Conservation (phyloP, 2,113 vertebrate genomes). For the Gavialis gangeticus region DNA sequence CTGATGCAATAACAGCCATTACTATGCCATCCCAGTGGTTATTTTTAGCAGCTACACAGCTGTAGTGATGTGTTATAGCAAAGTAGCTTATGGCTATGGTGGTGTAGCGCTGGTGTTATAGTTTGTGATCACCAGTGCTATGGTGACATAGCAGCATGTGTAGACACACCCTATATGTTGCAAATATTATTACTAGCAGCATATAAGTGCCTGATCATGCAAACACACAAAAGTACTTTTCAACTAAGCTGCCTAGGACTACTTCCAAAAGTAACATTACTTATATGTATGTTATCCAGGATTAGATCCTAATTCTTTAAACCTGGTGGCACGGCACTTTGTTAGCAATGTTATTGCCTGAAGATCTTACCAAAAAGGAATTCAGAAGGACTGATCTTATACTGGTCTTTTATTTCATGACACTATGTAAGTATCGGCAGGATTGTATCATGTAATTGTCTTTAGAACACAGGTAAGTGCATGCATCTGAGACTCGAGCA, state of each 20-base stretch:
- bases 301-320: not conserved
- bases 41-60: too few species aligned
- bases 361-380: not conserved
- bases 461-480: not conserved
- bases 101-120: too few species aligned
- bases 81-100: too few species aligned
- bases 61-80: too few species aligned
- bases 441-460: not conserved
- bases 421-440: accelerated
- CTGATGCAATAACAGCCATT: too few species aligned
- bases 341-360: not conserved
- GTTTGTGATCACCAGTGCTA: too few species aligned
- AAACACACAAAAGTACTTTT: not conserved
- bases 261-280: not conserved
- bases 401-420: not conserved
- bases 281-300: not conserved
- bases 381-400: not conserved
- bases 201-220: not conserved
- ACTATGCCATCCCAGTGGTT: too few species aligned
- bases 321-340: not conserved
- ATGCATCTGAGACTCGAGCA: accelerated
- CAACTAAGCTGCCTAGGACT: not conserved
- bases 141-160: too few species aligned
- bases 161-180: not conserved
- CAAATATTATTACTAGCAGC: not conserved